Evolutionary conservation across 1,140 invertebrate species (phyloP).

Genomic region (Zaprionus tsacasi): DNA sequence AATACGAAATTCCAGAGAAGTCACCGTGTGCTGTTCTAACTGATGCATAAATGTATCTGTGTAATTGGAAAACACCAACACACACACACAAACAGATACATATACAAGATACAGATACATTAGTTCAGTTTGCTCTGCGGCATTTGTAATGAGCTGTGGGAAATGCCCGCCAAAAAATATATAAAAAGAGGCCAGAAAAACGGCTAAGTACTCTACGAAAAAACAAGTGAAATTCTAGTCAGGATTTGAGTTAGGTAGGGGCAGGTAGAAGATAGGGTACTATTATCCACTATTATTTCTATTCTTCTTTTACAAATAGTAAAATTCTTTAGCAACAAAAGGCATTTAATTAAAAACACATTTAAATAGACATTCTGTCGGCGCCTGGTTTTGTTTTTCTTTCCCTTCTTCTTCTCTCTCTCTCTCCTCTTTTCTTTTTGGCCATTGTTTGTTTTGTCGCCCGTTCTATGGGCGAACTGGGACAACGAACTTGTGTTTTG

Average conservation of each 20-base stretch:
- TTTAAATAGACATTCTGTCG: slow-evolving; percentile 59
- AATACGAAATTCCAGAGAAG: slow-evolving; percentile 54
- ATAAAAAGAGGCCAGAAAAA: slow-evolving; percentile 18
- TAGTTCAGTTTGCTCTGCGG: slow-evolving; percentile 5
- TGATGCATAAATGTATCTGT: slow-evolving; percentile 8
- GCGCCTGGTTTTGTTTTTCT: slow-evolving; percentile 14
- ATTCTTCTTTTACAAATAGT: slow-evolving; percentile 37
- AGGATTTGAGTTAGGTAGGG: not conserved
- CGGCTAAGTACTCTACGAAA: not conserved
- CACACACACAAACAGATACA: slow-evolving; percentile 10
- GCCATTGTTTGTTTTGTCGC: slow-evolving; percentile 44
- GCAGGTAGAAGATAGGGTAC: slow-evolving; percentile 11
- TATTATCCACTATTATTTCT: slow-evolving; percentile 1
- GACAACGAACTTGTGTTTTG: slow-evolving; percentile 64
- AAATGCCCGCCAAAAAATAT: slow-evolving; percentile 31
- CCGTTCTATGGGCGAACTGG: slow-evolving; percentile 44
- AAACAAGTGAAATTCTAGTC: slow-evolving; percentile 27
- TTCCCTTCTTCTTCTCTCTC: not conserved
- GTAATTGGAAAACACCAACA: not conserved
- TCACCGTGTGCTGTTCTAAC: slow-evolving; percentile 30
- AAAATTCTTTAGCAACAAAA: slow-evolving; percentile 47
- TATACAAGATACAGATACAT: slow-evolving; percentile 25
- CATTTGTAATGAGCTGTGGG: slow-evolving; percentile 61
- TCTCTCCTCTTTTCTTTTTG: slow-evolving; percentile 2
- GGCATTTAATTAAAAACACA: slow-evolving; percentile 76